Evolutionary conservation across 2,888 invertebrate genomes (phyloP).

Genomic region (Trilocha varians): DNA sequence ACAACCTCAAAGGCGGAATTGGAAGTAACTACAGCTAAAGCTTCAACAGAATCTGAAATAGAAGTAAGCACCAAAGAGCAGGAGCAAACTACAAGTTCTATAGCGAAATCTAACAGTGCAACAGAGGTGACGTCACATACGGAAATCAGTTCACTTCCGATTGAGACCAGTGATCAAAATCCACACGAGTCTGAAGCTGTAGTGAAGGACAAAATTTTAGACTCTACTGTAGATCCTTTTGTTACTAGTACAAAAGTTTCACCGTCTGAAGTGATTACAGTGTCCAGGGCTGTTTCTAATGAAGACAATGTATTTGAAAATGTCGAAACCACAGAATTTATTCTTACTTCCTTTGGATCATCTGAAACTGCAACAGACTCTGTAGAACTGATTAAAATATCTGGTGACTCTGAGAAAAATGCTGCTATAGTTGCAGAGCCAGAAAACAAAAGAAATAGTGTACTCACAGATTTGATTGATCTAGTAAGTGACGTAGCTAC

Average conservation of each 20-base stretch:
- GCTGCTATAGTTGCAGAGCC: conserved; percentile 44
- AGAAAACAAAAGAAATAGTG: conserved; percentile 37
- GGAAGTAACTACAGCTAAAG: conserved; percentile 17
- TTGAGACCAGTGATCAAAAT: conserved; percentile 62
- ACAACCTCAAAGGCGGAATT: conserved; percentile 11
- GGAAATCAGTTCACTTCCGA: conserved; percentile 56
- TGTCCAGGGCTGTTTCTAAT: conserved; percentile 25
- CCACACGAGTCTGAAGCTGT: conserved; percentile 47
- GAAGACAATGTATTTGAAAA: conserved; percentile 40
- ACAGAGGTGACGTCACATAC: conserved; percentile 57
- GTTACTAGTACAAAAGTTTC: conserved; percentile 27
- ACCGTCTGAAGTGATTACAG: conserved; percentile 33
- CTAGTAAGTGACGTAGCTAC: conserved; percentile 62
- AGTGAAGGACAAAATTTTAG: conserved; percentile 30
- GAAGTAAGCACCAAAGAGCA: conserved; percentile 22
- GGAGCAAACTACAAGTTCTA: conserved; percentile 34
- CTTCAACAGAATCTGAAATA: conserved; percentile 12
- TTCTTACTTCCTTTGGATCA: conserved; percentile 43
- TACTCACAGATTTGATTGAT: conserved; percentile 52
- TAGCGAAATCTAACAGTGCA: conserved; percentile 37
- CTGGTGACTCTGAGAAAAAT: conserved; percentile 36
- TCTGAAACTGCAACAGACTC: conserved; percentile 49
- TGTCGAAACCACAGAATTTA: conserved; percentile 54
- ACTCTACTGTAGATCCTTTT: conserved; percentile 30
- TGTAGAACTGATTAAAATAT: conserved; percentile 53